Evolutionary conservation across 2,888 invertebrate genomes (phyloP).

Genomic region (Napeogenes inachia): DNA sequence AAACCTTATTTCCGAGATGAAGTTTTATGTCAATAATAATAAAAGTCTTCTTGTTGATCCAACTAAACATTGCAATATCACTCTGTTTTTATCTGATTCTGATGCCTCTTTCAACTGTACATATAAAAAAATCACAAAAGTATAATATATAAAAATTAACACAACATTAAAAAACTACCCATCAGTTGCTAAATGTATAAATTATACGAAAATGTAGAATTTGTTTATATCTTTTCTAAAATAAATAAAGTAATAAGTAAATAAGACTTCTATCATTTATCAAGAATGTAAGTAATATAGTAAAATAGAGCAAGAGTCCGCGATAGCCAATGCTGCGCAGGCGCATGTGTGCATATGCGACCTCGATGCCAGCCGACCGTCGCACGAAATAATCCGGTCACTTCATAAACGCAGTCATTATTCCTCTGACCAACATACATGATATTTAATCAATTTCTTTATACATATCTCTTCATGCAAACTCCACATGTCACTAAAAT

Average conservation of each 20-base stretch:
- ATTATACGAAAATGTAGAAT: background rate
- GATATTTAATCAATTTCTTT: no score
- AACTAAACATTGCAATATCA: background rate
- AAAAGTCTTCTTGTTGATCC: background rate
- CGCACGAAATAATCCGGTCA: conserved; percentile 61
- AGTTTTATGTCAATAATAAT: background rate
- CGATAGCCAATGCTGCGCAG: conserved; percentile 45
- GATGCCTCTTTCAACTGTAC: no score
- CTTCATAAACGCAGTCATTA: conserved; percentile 61
- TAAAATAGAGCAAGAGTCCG: conserved; percentile 51
- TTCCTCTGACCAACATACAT: conserved; percentile 36
- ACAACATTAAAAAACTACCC: no score
- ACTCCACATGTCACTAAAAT: no score
- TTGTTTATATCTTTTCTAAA: background rate
- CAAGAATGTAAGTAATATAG: conserved; percentile 39
- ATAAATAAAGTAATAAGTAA: background rate
- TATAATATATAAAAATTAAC: no score
- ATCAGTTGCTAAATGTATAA: no score
- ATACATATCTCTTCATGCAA: no score
- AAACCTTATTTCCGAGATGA: no score
- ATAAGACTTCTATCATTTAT: background rate
- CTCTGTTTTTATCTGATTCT: background rate
- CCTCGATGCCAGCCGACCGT: conserved; percentile 67
- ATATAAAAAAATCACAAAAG: no score
- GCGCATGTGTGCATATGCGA: conserved; percentile 52